These are phyloP conservation scores for Ephialtes manifestator DNA, from an alignment of 2,888 invertebrate species.

Conservation along the genomic window DNA sequence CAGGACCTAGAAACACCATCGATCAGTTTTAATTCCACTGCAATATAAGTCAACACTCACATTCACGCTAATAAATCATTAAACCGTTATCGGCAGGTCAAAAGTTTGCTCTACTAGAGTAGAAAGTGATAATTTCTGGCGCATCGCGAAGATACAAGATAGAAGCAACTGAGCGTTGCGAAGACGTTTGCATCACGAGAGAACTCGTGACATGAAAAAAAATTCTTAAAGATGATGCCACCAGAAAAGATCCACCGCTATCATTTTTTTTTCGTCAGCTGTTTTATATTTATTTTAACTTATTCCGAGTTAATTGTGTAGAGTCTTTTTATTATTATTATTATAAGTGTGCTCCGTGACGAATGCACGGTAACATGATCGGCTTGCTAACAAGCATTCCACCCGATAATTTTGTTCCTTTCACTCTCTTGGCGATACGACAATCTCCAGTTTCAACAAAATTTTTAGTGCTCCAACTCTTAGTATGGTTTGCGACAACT, in stretches of 20 bases:
- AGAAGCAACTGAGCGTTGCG: slow-evolving; percentile 87
- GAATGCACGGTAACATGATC: slow-evolving; percentile 1
- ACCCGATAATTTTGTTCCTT: slow-evolving; percentile 6
- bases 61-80: not conserved
- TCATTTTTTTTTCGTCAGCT: not conserved
- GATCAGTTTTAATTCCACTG: not conserved
- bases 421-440: slow-evolving; percentile 1
- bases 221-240: slow-evolving; percentile 83
- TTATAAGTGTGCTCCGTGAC: slow-evolving; percentile 7
- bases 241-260: slow-evolving; percentile 33
- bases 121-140: slow-evolving; percentile 88
- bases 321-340: not conserved
- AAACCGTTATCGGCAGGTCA: slow-evolving; percentile 84
- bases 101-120: slow-evolving; percentile 88
- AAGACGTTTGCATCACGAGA: slow-evolving; percentile 88
- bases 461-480: not conserved
- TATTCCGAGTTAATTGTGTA: slow-evolving; percentile 5
- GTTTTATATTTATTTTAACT: slow-evolving; percentile 17
- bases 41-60: not conserved
- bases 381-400: slow-evolving; percentile 9
- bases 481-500: not conserved
- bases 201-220: slow-evolving; percentile 89
- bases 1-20: too few species aligned
- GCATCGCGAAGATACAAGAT: slow-evolving; percentile 88
- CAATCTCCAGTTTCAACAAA: not conserved